Evolutionary conservation across 2,888 invertebrate genomes (phyloP).

Genomic region (Zygogramma bicolorata): DNA sequence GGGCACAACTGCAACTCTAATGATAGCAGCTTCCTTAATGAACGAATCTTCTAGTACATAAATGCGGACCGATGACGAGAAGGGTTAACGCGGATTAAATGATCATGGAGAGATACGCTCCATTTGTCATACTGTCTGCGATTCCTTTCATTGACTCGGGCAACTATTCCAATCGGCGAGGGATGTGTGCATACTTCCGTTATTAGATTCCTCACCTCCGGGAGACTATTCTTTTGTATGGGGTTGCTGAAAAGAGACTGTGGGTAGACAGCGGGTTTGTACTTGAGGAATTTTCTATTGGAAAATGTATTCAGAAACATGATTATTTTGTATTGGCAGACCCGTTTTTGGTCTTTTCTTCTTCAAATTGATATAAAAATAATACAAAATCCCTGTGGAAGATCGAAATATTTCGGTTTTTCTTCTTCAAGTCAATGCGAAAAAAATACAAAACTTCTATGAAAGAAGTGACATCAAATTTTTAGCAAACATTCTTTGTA

Average conservation of each 20-base stretch:
- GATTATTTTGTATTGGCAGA: too few species aligned
- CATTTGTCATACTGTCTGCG: slow-evolving; percentile 66
- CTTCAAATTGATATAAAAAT: too few species aligned
- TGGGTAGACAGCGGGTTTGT: too few species aligned
- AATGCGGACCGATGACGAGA: slow-evolving; percentile 63
- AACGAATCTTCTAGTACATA: slow-evolving; percentile 52
- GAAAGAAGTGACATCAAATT: too few species aligned
- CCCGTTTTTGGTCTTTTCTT: too few species aligned
- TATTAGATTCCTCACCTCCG: slow-evolving; percentile 14
- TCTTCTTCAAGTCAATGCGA: too few species aligned
- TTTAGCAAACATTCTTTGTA: too few species aligned
- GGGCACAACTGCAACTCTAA: slow-evolving; percentile 12
- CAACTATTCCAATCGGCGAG: slow-evolving; percentile 37
- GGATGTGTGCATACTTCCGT: slow-evolving; percentile 16
- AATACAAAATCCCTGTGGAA: too few species aligned
- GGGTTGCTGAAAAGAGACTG: background rate
- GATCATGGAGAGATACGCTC: slow-evolving; percentile 67
- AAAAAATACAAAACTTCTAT: too few species aligned
- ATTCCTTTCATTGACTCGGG: slow-evolving; percentile 38
- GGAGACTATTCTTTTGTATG: background rate
- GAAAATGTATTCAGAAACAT: too few species aligned
- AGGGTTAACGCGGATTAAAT: slow-evolving; percentile 68
- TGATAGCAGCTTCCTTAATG: slow-evolving; percentile 36
- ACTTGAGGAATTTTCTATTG: too few species aligned
- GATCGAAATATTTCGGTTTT: too few species aligned